Base-by-base conservation (phyloP, 1,140 invertebrate species). In the Maconellicoccus hirsutus region DNA sequence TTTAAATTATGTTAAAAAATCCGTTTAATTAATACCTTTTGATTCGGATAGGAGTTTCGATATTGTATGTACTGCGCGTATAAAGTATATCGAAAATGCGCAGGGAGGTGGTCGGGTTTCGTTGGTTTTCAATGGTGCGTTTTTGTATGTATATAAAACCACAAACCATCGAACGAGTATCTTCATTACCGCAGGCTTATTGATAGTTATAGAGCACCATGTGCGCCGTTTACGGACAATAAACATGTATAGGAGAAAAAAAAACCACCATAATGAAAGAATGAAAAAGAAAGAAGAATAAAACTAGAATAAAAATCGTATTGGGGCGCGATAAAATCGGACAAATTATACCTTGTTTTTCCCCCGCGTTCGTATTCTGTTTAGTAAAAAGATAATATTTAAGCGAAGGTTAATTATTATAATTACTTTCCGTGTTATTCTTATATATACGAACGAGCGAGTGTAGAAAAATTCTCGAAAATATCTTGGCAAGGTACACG, bases 141-240 rank as follows among this genome's bases (percentile, higher is more conserved):
- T n/a, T n/a, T n/a, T n/a, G n/a, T n/a, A 6, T 33, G 3, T 33
- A 33, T 6, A 33, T 33, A 33, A 3, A 33, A 33, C 29, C 3
- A 3, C 29, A 33, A 33, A 33, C 29, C 3, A 6, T 16, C 42
- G 42, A 52, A 52, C 12, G n/a, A 52, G 42, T 52, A 52, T 52
- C 42, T 52, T 52, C 42, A 52, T 52, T 52, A 52, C 42, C 42
- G 42, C 42, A 52, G 42, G 42, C 42, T 52, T 52, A 52, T 52
- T 52, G 42, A 52, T 52, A 52, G 42, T 52, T 52, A 52, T 52
- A 52, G 42, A 52, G 42, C 42, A 52, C 42, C 10, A 16, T 52
- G 10, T 52, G 29, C 29, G 12, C 29, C 12, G 12, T 33, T 6
- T 33, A 33, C 29, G 29, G n/a, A 33, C 29, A 6, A 33, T 12